These are phyloP conservation scores for Whitmania pigra DNA, from an alignment of 1,140 invertebrate species.

Conservation along the genomic window DNA sequence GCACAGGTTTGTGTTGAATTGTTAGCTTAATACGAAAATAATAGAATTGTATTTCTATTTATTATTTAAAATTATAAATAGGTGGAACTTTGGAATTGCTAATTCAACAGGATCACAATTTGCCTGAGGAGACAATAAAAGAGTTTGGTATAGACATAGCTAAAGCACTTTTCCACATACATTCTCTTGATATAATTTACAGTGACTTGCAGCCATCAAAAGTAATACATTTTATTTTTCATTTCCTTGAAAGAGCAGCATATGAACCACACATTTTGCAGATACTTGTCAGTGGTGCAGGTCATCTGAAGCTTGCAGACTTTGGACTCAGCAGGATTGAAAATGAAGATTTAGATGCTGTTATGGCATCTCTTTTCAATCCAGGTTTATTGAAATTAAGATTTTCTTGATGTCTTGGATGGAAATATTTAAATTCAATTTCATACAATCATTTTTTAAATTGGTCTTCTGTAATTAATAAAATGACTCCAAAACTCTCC, in stretches of 20 bases:
- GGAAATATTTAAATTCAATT: too few relatives aligned
- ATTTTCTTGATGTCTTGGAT: too few relatives aligned
- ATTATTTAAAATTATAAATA: background rate
- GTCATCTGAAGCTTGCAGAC: slow-evolving; percentile 40
- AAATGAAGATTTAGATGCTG: slow-evolving; percentile 39
- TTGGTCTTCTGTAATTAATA: background rate
- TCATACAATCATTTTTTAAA: too few relatives aligned
- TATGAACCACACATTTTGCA: slow-evolving; percentile 23
- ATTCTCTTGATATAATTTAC: slow-evolving; percentile 40
- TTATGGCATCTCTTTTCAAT: slow-evolving; percentile 39
- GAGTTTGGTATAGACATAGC: slow-evolving; percentile 40
- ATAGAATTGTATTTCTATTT: background rate
- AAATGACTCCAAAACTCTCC: background rate
- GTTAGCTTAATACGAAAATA: background rate
- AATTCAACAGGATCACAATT: slow-evolving; percentile 36
- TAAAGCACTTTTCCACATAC: slow-evolving; percentile 39
- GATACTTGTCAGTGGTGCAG: slow-evolving; percentile 40
- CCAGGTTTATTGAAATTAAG: slow-evolving; percentile 26
- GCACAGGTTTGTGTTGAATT: slow-evolving; percentile 31
- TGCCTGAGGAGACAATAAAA: slow-evolving; percentile 39
- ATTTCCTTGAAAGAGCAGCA: background rate
- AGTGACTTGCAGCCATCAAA: slow-evolving; percentile 40
- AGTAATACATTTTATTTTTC: slow-evolving; percentile 27
- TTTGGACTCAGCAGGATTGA: slow-evolving; percentile 40
- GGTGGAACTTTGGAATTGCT: slow-evolving; percentile 39